phyloP scores from a whole-genome alignment of 1,140 invertebrate species.

The Cherax destructor region DNA sequence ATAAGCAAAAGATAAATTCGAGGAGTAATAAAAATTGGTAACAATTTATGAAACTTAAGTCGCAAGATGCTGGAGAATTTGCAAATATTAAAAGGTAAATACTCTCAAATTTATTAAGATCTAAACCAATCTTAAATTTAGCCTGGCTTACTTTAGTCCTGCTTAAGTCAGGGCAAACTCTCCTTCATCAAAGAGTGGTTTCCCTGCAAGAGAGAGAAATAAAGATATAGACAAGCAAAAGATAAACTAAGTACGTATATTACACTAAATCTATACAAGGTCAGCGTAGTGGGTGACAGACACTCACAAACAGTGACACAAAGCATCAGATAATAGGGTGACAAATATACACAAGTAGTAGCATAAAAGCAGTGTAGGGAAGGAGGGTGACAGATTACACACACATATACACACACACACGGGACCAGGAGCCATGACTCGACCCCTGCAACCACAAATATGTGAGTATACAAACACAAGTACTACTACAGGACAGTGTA shows the following conservation, averaged over 20 bases:
- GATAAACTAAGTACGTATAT: background rate
- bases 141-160: slow-evolving; percentile 57
- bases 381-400: too few relatives aligned
- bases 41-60: background rate
- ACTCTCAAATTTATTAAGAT: background rate
- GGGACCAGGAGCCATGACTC: too few relatives aligned
- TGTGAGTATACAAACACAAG: too few relatives aligned
- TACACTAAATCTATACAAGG: background rate
- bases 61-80: background rate
- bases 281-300: too few relatives aligned
- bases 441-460: too few relatives aligned
- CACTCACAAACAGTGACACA: too few relatives aligned
- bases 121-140: slow-evolving; percentile 3
- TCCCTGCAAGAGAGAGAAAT: slow-evolving; percentile 58
- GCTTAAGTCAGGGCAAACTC: slow-evolving; percentile 43
- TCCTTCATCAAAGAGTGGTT: slow-evolving; percentile 61
- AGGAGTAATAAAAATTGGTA: background rate
- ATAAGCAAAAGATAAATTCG: too few relatives aligned
- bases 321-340: too few relatives aligned
- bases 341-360: too few relatives aligned
- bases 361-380: too few relatives aligned
- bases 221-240: slow-evolving; percentile 17
- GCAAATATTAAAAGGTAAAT: background rate
- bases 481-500: too few relatives aligned
- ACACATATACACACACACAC: too few relatives aligned